Evolutionary conservation across 2,797 vertebrate species (phyloP).

Genomic region (Platyrinchus mystaceus): DNA sequence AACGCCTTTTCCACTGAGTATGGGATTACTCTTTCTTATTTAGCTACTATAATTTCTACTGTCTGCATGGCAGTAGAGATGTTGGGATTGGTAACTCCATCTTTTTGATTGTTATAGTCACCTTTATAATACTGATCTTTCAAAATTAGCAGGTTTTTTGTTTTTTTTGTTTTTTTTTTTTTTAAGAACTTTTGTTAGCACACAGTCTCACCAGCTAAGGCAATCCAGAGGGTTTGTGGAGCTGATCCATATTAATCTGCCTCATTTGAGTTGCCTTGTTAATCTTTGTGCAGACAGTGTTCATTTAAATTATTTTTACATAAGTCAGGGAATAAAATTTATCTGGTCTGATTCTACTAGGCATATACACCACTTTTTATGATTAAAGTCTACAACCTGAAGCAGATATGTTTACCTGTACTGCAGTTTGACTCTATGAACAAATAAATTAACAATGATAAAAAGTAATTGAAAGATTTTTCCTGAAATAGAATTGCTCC

Average conservation of each 20-base stretch:
- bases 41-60: not conserved
- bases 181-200: not conserved
- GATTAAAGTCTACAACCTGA: not conserved
- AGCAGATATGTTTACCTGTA: not conserved
- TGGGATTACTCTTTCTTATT: not conserved
- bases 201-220: fast-evolving
- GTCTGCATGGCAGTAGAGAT: not conserved
- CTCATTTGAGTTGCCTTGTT: not conserved
- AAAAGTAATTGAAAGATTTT: not conserved
- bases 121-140: not conserved
- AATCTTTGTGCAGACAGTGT: not conserved
- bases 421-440: not conserved
- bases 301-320: not conserved
- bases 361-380: not conserved
- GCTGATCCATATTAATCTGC: not conserved
- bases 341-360: not conserved
- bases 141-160: not conserved
- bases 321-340: not conserved
- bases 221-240: not conserved
- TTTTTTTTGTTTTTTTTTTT: not conserved
- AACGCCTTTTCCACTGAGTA: not conserved
- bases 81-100: not conserved
- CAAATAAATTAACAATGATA: not conserved
- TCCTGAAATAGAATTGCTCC: not conserved
- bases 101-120: not conserved